Conservation (phyloP, 2,888 invertebrate species). For the Ormia ochracea region DNA sequence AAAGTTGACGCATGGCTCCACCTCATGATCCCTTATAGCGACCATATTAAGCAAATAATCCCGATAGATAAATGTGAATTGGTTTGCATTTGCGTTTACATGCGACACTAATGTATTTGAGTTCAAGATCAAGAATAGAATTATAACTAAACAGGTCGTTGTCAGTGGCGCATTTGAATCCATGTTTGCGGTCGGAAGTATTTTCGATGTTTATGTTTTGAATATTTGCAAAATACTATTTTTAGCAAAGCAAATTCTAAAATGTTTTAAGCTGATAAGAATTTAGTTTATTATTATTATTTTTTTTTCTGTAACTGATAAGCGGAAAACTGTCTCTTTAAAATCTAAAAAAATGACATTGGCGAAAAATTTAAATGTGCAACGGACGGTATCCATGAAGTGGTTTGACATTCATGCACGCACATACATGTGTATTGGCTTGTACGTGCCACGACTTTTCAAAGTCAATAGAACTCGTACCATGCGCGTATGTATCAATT, state of each 20-base stretch:
- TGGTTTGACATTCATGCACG: not conserved
- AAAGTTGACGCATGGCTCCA: slow-evolving; percentile 70
- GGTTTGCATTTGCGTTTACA: slow-evolving; percentile 8
- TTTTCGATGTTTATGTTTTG: slow-evolving; percentile 34
- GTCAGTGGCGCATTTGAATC: slow-evolving; percentile 21
- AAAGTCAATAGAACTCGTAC: not conserved
- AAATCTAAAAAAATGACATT: slow-evolving; percentile 51
- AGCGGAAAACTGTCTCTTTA: slow-evolving; percentile 14
- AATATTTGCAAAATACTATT: slow-evolving; percentile 50
- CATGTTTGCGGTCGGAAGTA: not conserved
- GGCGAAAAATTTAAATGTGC: not conserved
- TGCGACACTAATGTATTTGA: not conserved
- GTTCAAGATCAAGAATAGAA: slow-evolving; percentile 35
- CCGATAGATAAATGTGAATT: slow-evolving; percentile 68
- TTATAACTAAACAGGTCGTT: not conserved
- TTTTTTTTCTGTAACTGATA: slow-evolving; percentile 45
- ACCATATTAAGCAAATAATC: slow-evolving; percentile 68
- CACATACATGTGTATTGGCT: too few relatives aligned
- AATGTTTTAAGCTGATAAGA: slow-evolving; percentile 47
- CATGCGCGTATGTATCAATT: too few relatives aligned
- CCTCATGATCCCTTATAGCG: slow-evolving; percentile 65
- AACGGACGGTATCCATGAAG: not conserved
- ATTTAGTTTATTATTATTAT: not conserved
- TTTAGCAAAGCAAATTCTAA: slow-evolving; percentile 22
- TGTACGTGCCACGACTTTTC: too few relatives aligned